Evolutionary conservation across 2,797 vertebrate species (phyloP).

Genomic region (Melanotaenia nigrans): DNA sequence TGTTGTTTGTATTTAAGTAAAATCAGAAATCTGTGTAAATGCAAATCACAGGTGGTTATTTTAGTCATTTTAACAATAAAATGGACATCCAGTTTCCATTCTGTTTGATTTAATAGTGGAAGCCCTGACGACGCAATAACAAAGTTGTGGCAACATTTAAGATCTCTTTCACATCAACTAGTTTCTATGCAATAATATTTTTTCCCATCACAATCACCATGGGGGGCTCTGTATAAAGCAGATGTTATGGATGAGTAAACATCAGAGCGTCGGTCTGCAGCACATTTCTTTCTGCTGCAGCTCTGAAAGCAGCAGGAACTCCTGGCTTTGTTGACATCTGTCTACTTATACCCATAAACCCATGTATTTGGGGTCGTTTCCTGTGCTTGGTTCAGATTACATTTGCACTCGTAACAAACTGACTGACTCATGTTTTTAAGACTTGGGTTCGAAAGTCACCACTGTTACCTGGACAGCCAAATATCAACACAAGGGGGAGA

Average conservation of each 20-base stretch:
- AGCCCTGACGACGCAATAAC: background rate
- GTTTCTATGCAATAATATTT: constrained; percentile 8
- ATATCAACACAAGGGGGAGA: background rate
- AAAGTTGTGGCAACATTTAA: constrained; percentile 1
- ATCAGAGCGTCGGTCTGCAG: background rate
- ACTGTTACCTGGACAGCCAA: constrained; percentile 31
- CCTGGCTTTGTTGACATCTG: constrained; percentile 51
- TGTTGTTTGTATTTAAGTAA: background rate
- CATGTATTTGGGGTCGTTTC: constrained; percentile 64
- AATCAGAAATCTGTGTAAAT: background rate
- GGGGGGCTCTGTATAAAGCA: constrained; percentile 21
- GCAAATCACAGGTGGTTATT: background rate
- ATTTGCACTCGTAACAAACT: constrained; percentile 53
- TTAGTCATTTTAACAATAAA: background rate
- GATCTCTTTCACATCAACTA: background rate
- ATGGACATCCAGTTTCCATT: background rate
- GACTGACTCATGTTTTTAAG: constrained; percentile 47
- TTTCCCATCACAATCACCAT: constrained; percentile 5
- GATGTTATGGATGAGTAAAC: constrained; percentile 22
- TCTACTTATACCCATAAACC: constrained; percentile 60
- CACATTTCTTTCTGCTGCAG: background rate
- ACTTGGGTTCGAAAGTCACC: constrained; percentile 22
- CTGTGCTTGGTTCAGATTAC: constrained; percentile 65
- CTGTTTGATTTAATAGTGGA: constrained; percentile 4
- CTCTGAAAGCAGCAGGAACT: constrained; percentile 10